Base-by-base conservation (phyloP, 2,797 vertebrate genomes). In the Tolypeutes matacus region DNA sequence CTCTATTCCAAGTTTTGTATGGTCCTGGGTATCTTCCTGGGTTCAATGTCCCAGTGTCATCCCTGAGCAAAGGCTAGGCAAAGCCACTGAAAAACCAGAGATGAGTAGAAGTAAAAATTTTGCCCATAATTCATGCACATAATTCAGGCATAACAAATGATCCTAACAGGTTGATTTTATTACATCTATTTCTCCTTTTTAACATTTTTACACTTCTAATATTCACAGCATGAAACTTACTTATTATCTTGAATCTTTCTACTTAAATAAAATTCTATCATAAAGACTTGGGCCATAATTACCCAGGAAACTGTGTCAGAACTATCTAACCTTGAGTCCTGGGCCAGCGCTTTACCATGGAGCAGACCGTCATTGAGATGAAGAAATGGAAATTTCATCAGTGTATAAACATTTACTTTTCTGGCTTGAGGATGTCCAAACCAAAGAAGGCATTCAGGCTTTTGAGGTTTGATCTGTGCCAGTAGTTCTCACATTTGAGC, bases 171-270 rank as follows among this genome's bases (percentile, higher is more conserved):
- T 23, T 27, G 14, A 64, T 42, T 69, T 89, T 49, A 60, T 0
- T 80, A 39, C 65, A 89, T 23, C 27, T 70, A 62, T 64, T 80
- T 84, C 36, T 76, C 78, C 51, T 34, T 72, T 25, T 49, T 31
- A 20, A 20, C 34, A 17, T 17, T 53, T 60, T 85, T 58, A 23
- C 17, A 78, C 34, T 42, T 60, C 65, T 62, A 86, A 76, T 72
- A 83, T 36, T 62, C 60, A 67, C 34, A 86, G 62, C 21, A 73
- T 20, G 12, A 76, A 23, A 46, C 7, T 11, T 46, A 46, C 46
- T 46, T 46, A 46, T 46, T 46, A 82, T 39, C 92, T 92, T 86
- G 60, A 49, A 27, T 70, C 65, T 81, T 81, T 94, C 86, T 36
- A 58, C 36, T 39, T 86, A 90, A 53, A 53, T 73, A 78, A 67